Percentiles rank a stretch among this genome's conserved stretches.
phyloP scores from a whole-genome alignment of 2,888 invertebrate species.

The Pilophorus perplexus region DNA sequence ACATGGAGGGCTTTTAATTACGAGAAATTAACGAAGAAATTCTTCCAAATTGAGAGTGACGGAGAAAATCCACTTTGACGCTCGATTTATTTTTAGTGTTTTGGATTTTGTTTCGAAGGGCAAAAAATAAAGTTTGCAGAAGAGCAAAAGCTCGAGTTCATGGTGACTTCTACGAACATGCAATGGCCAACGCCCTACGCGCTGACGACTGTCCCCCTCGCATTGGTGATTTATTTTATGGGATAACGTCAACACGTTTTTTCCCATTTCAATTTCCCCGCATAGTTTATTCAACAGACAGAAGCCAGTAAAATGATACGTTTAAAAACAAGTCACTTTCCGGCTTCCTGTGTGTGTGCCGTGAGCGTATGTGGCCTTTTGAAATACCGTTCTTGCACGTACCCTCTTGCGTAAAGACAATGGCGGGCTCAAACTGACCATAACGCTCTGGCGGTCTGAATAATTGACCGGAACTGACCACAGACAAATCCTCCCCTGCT shows the following conservation, averaged over 20 bases:
- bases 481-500: constrained; percentile 21
- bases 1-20: constrained; percentile 11
- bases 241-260: no score
- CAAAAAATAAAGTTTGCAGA: no score
- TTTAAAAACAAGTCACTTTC: background rate
- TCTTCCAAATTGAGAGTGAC: constrained; percentile 4
- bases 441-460: constrained; percentile 38
- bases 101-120: background rate
- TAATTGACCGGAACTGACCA: constrained; percentile 46
- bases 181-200: no score
- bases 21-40: constrained; percentile 19
- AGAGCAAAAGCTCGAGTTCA: no score
- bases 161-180: no score
- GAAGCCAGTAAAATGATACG: background rate
- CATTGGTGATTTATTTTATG: no score
- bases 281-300: constrained; percentile 4
- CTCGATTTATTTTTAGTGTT: constrained; percentile 16
- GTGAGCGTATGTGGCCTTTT: background rate
- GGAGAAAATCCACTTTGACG: background rate
- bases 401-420: constrained; percentile 28
- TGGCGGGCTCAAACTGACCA: constrained; percentile 38
- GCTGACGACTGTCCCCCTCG: no score
- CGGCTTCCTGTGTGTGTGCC: background rate
- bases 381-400: background rate
- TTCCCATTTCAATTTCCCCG: no score